Evolutionary conservation across 2,797 vertebrate species (phyloP).

Genomic region (Hephaestus fuliginosus): DNA sequence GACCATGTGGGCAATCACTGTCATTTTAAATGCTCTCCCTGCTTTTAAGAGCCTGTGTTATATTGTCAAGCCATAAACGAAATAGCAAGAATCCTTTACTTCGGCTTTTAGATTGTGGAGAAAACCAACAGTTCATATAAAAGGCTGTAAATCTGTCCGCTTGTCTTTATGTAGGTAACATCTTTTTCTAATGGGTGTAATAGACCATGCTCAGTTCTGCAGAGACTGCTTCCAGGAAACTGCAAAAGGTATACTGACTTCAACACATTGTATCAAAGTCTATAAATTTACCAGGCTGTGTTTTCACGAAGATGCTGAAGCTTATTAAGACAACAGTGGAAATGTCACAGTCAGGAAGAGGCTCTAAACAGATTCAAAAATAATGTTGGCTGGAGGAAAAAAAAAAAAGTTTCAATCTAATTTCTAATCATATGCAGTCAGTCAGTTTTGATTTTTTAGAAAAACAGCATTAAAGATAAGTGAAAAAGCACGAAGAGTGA

Average conservation of each 20-base stretch:
- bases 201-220: conserved; percentile 18
- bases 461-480: neutral
- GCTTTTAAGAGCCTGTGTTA: conserved; percentile 55
- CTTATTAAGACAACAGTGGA: conserved; percentile 26
- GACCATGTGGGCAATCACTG: conserved; percentile 40
- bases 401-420: neutral
- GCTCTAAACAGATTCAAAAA: neutral
- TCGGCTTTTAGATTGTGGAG: conserved; percentile 39
- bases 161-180: conserved; percentile 40
- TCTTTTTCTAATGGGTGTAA: conserved; percentile 53
- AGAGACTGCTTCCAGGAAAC: conserved; percentile 20
- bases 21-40: conserved; percentile 45
- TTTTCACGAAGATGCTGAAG: conserved; percentile 9
- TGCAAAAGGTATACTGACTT: conserved; percentile 30
- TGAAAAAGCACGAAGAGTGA: neutral
- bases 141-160: conserved; percentile 44
- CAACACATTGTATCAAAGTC: conserved; percentile 22
- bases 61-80: conserved; percentile 46
- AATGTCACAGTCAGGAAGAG: conserved; percentile 12
- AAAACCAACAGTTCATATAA: conserved; percentile 52
- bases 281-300: conserved; percentile 28
- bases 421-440: conserved; percentile 8
- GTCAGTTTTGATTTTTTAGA: too few relatives aligned
- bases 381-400: neutral
- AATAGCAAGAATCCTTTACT: conserved; percentile 53